Evolutionary conservation across 2,113 vertebrate genomes (phyloP), one percentile per base, ranked within the genome.

Genomic region (Gallinago undulata): DNA sequence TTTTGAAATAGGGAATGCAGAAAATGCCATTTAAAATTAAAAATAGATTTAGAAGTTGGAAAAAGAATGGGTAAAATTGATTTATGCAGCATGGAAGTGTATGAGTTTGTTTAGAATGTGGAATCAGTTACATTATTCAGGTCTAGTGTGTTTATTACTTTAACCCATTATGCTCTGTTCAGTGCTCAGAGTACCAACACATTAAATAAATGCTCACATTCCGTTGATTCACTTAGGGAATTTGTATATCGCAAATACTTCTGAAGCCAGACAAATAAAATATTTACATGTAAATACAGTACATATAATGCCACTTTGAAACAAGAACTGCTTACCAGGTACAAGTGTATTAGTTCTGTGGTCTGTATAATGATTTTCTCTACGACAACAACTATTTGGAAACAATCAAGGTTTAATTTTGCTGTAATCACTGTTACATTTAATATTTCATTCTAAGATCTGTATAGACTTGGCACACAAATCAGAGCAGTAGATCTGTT

Each of bases 21-120:
- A 82, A 89, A 87, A 67, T 19, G 60, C 2, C 3, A 72, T 76
- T 89, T 85, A 74, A 86, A 90, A 89, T 62, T 87, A 83, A 68
- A 37, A 93, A 89, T 68, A 84, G 22, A 94, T 81, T 89, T 95
- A 41, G 19, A 64, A 87, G 72, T 59, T 41, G 57, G 70, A 37
- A 82, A 94, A 95, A 33, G 7, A 88, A 93, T 59, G 35, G 43
- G 33, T 83, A 62, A 63, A 93, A 94, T 60, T 66, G 25, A 84
- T 87, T 95, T 87, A 90, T 81, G 84, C 89, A 95, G 76, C 89
- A 96, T 48, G 9, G 35, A 94, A 80, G 30, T 81, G 59, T 48
- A 75, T 47, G 89, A 67, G 92, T 95, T 81, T 94, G 27, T 88
- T 94, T 93, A 67, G 53, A 84, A 66, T 77, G 23, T 89, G 53